These are phyloP conservation scores for Melinaea menophilus DNA, from an alignment of 2,888 invertebrate genomes.

Conservation along the genomic window DNA sequence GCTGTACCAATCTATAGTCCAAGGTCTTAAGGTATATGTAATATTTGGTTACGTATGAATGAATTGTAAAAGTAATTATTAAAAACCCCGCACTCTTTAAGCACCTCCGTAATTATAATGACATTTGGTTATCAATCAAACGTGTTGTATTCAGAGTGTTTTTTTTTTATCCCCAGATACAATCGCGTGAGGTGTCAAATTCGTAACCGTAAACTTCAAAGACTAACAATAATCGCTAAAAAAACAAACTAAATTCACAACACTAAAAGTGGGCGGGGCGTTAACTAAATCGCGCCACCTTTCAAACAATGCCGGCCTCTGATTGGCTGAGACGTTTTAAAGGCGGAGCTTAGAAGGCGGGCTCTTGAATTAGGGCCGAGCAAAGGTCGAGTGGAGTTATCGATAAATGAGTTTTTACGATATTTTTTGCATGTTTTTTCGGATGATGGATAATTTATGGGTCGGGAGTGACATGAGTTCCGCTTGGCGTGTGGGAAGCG, in stretches of 20 bases:
- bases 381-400: constrained; percentile 50
- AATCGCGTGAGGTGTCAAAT: constrained; percentile 67
- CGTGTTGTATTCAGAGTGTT: constrained; percentile 18
- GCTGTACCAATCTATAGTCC: no score
- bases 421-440: constrained; percentile 49
- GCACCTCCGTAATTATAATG: no score
- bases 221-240: constrained; percentile 49
- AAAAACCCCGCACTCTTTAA: no score
- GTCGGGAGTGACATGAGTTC: constrained; percentile 60
- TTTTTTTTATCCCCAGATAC: constrained; percentile 33
- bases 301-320: constrained; percentile 37
- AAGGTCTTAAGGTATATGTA: no score
- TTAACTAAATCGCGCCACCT: constrained; percentile 48
- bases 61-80: no score
- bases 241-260: constrained; percentile 65
- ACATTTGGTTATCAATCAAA: constrained; percentile 23
- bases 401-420: constrained; percentile 65
- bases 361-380: constrained; percentile 55
- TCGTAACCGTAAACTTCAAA: constrained; percentile 52
- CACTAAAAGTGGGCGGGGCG: constrained; percentile 65
- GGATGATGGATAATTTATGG: constrained; percentile 62
- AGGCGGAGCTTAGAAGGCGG: constrained; percentile 61
- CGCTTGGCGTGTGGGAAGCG: constrained; percentile 46
- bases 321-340: constrained; percentile 55
- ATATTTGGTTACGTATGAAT: no score